These are phyloP conservation scores for Vireo altiloquus DNA, from an alignment of 2,113 vertebrate genomes.

Conservation along the genomic window DNA sequence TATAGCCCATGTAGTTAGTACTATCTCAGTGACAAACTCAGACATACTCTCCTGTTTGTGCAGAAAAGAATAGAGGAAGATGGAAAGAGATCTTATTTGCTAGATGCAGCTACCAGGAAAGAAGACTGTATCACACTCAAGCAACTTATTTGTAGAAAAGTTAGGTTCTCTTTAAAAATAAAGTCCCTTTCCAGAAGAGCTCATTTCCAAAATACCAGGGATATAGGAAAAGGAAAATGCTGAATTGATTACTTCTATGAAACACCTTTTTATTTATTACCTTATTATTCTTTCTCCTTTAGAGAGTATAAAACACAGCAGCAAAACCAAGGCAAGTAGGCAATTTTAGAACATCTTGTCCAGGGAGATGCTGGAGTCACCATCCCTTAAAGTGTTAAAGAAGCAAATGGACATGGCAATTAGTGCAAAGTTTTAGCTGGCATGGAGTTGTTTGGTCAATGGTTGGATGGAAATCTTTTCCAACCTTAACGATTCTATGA, in stretches of 20 bases:
- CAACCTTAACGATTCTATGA: no score
- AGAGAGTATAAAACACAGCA: background rate
- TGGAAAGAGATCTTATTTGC: background rate
- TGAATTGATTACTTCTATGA: background rate
- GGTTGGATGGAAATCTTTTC: background rate
- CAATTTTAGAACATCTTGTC: background rate
- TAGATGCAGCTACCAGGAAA: background rate
- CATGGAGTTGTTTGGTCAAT: background rate
- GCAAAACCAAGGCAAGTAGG: background rate
- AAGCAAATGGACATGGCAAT: background rate
- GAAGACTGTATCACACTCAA: background rate
- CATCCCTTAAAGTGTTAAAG: background rate
- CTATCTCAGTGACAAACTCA: background rate
- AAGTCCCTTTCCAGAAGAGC: background rate
- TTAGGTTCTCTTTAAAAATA: background rate
- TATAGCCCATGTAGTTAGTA: background rate
- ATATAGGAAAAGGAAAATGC: background rate
- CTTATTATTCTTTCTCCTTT: background rate
- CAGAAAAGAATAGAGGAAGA: background rate
- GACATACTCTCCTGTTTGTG: background rate
- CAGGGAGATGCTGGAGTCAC: background rate
- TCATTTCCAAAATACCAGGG: background rate
- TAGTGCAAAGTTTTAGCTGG: background rate
- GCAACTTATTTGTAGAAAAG: background rate
- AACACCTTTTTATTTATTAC: background rate